Base-by-base conservation (phyloP, 2,113 vertebrate species). In the Zosterops borbonicus region DNA sequence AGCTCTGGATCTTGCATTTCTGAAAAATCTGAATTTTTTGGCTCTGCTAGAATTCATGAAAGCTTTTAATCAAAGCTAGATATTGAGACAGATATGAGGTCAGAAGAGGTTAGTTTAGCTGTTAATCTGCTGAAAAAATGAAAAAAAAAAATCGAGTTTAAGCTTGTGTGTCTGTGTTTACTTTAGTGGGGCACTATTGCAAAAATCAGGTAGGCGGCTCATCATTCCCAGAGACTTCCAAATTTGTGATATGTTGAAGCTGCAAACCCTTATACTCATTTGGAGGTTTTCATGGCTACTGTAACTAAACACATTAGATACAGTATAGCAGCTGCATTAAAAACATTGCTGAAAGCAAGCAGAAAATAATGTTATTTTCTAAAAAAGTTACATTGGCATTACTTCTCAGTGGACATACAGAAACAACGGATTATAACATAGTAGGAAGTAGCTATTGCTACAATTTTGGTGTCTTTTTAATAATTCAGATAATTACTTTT, bases 251-350 rank as follows among this genome's bases (percentile, higher is more conserved):
- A 21, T 80, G 78, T 78, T 92, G 81, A 92, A 95, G 78, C 69
- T 92, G 47, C 64, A 87, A 94, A 96, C 83, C 42, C 47, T 92
- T 91, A 91, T 53, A 87, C 58, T 44, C 49, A 81, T 94, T 77
- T 83, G 94, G 76, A 65, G 71, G 71, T 93, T 96, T 95, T 70
- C 52, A 65, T 93, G 80, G 85, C 67, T 95, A 67, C 65, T 92
- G 67, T 94, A 95, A 96, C 92, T 91, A 93, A 97, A 91, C 42
- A 70, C 59, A 73, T 87, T 97, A 92, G 79, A 44, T 67, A 82
- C 3, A 95, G 59, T 41, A 88, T 41, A 91, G 71, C 65, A 92
- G 56, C 58, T 96, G 31, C 21, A 63, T 91, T 95, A 83, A 94
- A 91, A 96, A 35, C 44, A 64, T 83, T 92, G 22, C 87, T 92